phyloP scores from a whole-genome alignment of 2,113 vertebrate genomes.

The Chrysemys picta region DNA sequence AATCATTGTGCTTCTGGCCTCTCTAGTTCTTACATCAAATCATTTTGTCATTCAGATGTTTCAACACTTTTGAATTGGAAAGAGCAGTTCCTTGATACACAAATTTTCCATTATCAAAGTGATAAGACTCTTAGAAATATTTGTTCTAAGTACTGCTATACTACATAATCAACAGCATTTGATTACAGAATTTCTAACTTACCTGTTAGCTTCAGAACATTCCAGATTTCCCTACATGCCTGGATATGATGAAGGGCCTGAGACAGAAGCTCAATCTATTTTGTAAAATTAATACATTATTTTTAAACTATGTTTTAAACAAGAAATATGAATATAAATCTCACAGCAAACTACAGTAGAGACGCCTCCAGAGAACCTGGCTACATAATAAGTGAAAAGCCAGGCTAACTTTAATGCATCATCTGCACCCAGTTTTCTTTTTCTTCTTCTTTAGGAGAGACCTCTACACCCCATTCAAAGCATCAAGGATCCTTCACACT shows the following conservation, averaged over 20 bases:
- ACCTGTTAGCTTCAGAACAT: conserved; percentile 88
- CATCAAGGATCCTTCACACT: neutral
- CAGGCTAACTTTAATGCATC: neutral
- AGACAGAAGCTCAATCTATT: conserved; percentile 81
- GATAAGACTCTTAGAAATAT: neutral
- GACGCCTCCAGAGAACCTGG: neutral
- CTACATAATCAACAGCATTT: neutral
- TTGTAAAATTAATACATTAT: conserved; percentile 21
- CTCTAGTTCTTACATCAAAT: neutral
- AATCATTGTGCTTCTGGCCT: neutral
- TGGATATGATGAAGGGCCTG: conserved; percentile 85
- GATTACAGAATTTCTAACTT: neutral
- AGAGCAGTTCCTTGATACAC: neutral
- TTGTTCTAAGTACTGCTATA: neutral
- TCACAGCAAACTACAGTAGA: neutral
- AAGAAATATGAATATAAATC: neutral
- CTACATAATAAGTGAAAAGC: neutral
- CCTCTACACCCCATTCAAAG: neutral
- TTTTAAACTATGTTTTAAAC: conserved; percentile 40
- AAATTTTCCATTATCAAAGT: neutral
- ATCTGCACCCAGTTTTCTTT: neutral
- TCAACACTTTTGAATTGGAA: neutral
- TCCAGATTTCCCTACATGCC: conserved; percentile 87
- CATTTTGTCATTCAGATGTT: neutral
- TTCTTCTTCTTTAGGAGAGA: neutral